A percentile compares a stretch with the other conserved stretches of the same genome.
phyloP scores from a whole-genome alignment of 2,797 vertebrate genomes.

The Falco concolor region DNA sequence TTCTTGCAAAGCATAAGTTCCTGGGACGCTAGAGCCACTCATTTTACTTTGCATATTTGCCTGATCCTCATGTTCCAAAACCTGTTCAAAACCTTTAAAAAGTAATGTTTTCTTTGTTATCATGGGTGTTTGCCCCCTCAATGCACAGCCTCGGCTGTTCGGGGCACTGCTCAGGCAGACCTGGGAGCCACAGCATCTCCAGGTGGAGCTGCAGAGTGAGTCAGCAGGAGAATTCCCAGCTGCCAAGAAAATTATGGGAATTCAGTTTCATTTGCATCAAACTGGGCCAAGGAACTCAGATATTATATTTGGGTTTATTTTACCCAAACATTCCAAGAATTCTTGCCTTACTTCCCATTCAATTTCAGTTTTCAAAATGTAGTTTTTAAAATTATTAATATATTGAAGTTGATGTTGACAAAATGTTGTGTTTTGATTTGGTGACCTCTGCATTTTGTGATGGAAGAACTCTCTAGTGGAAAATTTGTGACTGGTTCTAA shows the following conservation, averaged over 20 bases:
- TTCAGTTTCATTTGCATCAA: neutral
- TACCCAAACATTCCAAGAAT: neutral
- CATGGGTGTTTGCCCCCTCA: neutral
- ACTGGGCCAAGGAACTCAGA: neutral
- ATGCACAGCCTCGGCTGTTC: neutral
- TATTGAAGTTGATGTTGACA: neutral
- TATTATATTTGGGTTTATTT: neutral
- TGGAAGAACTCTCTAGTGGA: neutral
- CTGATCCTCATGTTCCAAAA: neutral
- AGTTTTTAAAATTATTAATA: neutral
- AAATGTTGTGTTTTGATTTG: neutral
- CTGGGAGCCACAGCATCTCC: neutral
- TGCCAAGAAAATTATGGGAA: neutral
- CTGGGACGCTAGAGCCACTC: neutral
- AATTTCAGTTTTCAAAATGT: neutral
- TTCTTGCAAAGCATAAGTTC: neutral
- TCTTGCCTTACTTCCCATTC: neutral
- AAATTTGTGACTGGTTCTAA: neutral
- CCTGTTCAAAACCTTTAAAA: neutral
- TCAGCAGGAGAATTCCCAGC: neutral
- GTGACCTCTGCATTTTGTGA: neutral
- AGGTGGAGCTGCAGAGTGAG: neutral
- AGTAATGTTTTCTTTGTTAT: neutral
- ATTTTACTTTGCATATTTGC: neutral
- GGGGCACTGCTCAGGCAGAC: neutral